Evolutionary conservation across 2,113 vertebrate genomes (phyloP), one percentile per base, ranked within the genome.

Genomic region (Sander lucioperca): DNA sequence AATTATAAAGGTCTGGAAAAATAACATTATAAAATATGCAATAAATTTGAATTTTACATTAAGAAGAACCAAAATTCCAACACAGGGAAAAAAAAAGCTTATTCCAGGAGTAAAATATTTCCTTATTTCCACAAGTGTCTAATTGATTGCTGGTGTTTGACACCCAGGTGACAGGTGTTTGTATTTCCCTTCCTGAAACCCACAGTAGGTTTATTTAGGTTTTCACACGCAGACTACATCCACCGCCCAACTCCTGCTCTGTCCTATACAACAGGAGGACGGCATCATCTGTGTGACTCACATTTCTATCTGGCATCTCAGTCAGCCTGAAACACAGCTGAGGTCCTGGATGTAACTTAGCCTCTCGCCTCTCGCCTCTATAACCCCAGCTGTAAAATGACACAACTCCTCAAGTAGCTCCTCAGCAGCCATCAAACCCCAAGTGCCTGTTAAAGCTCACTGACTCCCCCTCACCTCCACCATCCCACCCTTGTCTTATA

Each of bases 151-250:
- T 79, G 70, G 79, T 88, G 89, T 91, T 95, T 94, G 74, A 89
- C 93, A 93, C 88, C 68, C 63, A 74, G 78, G 76, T 16, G 89
- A 85, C 89, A 91, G 71, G 81, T 93, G 89, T 93, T 93, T 92
- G 89, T 83, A 53, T 92, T 92, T 87, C 85, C 86, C 78, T 88
- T 82, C 77, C 87, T 74, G 73, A 90, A 92, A 86, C 33, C 54
- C 63, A 59, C 71, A 58, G 61, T 54, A 50, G 82, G 87, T 92
- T 94, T 92, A 92, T 94, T 93, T 93, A 87, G 85, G 84, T 80
- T 94, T 89, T 94, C 87, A 89, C 90, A 88, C n/a, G 16, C n/a
- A 87, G 86, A 83, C 85, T 74, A 83, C 79, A 91, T 76, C 85
- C 65, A 73, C 79, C 48, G 14, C 36, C 68, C 66, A 25, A 23